phyloP scores from a whole-genome alignment of 2,113 vertebrate species.

The Columba janthina region DNA sequence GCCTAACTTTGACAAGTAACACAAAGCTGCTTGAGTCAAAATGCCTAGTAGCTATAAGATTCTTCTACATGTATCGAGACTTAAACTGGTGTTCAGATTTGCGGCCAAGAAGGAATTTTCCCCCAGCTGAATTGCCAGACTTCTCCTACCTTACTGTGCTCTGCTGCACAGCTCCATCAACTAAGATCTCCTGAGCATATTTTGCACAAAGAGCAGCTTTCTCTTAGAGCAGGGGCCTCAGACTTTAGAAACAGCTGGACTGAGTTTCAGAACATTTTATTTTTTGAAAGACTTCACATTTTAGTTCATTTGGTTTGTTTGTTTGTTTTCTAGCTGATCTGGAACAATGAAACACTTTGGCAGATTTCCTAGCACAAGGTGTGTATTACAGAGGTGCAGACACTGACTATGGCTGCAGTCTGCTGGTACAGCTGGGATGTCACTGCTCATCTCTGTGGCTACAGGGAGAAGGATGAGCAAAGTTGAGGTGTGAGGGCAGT shows the following conservation, averaged over 20 bases:
- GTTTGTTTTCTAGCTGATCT: neutral
- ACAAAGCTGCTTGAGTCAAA: neutral
- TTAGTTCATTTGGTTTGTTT: neutral
- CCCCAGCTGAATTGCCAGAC: neutral
- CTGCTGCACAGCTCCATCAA: neutral
- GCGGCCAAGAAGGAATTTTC: neutral
- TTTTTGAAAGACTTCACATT: neutral
- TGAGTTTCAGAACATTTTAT: neutral
- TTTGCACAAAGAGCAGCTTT: neutral
- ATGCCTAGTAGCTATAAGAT: neutral
- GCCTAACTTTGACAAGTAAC: neutral
- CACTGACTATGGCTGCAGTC: neutral
- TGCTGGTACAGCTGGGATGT: neutral
- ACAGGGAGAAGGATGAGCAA: neutral
- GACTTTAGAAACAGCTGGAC: neutral
- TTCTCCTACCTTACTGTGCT: neutral
- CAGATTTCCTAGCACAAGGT: neutral
- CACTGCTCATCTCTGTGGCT: neutral
- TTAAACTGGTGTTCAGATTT: neutral
- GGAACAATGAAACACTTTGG: neutral
- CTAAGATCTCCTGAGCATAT: neutral
- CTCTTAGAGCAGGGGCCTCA: neutral
- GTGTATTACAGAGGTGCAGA: neutral
- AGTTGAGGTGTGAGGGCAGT: neutral
- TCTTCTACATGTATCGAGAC: neutral